Conservation (phyloP, 2,888 invertebrate species). For the Phalangium opilio region DNA sequence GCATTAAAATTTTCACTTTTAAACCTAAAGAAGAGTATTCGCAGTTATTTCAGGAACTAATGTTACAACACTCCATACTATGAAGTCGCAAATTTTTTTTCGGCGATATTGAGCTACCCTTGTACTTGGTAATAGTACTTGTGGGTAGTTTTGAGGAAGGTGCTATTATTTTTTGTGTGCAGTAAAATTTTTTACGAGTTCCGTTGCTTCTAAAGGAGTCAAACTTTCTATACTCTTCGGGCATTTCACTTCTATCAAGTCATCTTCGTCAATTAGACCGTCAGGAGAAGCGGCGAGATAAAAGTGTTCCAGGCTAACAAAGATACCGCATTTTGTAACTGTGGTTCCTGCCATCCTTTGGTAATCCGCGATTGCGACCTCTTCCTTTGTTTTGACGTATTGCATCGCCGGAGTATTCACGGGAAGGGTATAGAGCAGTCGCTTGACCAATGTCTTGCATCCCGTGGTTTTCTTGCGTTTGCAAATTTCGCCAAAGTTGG, state of each 20-base stretch:
- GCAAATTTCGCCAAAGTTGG: too few species aligned
- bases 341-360: background rate
- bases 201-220: background rate
- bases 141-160: background rate
- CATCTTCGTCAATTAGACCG: background rate
- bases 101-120: background rate
- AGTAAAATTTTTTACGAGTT: background rate
- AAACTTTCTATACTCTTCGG: background rate
- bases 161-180: background rate
- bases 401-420: background rate
- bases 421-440: too few species aligned
- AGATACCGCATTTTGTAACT: background rate
- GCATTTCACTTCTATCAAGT: background rate
- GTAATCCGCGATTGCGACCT: background rate
- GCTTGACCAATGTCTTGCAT: too few species aligned
- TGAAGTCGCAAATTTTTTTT: background rate
- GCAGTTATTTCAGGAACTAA: too few species aligned
- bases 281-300: background rate
- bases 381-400: background rate
- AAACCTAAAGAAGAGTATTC: too few species aligned
- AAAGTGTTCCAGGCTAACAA: background rate
- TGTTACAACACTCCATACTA: background rate
- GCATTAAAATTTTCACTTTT: too few species aligned
- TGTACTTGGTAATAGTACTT: conserved; percentile 1
- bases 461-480: too few species aligned